Evolutionary conservation across 1,140 invertebrate genomes (phyloP).

Genomic region (Conus ventricosus): DNA sequence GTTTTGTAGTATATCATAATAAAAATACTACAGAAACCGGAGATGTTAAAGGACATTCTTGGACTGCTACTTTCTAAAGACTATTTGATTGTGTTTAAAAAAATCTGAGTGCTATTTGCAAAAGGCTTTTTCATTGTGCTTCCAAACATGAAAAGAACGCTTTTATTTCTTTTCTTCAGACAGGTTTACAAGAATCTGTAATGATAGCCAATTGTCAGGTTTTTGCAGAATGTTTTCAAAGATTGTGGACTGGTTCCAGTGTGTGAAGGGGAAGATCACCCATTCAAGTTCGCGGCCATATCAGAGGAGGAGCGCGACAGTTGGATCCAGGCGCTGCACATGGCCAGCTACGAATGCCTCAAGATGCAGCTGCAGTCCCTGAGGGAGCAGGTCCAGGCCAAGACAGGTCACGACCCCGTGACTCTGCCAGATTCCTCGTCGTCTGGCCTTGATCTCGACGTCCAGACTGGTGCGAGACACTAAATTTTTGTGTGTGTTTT

Average conservation of each 20-base stretch:
- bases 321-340: conserved; percentile 90
- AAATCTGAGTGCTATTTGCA: too few relatives aligned
- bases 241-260: conserved; percentile 76
- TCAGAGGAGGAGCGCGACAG: conserved; percentile 87
- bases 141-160: background rate
- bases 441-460: conserved; percentile 63
- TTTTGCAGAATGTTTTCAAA: background rate
- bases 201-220: background rate
- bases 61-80: too few relatives aligned
- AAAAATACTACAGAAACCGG: too few relatives aligned
- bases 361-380: conserved; percentile 84
- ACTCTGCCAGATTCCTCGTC: conserved; percentile 56
- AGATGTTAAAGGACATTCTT: too few relatives aligned
- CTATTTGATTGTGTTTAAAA: too few relatives aligned
- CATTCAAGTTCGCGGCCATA: conserved; percentile 85
- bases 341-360: conserved; percentile 89
- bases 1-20: too few relatives aligned
- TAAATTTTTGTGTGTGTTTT: background rate
- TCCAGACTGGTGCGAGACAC: conserved; percentile 55
- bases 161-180: background rate
- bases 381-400: conserved; percentile 74
- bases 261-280: conserved; percentile 82
- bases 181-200: too few relatives aligned
- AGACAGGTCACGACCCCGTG: conserved; percentile 69
- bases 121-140: background rate